Conservation (phyloP, 2,797 vertebrate genomes). For the Pseudochaenichthys georgianus region DNA sequence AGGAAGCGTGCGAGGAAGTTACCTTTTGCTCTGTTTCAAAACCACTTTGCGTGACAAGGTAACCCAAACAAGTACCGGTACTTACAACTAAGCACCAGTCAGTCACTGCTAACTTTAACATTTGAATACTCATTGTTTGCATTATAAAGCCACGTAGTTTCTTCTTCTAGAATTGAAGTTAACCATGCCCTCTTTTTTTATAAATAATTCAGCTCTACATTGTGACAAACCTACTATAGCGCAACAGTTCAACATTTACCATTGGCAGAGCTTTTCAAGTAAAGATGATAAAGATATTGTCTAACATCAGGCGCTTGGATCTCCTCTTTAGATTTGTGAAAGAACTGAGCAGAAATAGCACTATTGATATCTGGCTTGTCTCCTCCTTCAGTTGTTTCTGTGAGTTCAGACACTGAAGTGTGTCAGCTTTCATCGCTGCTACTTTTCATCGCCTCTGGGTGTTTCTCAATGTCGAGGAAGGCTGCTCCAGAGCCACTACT, state of each 20-base stretch:
- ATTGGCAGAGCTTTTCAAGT: neutral
- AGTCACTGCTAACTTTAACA: neutral
- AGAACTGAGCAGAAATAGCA: neutral
- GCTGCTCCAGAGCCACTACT: too few relatives aligned
- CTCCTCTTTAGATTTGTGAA: neutral
- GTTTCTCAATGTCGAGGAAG: too few relatives aligned
- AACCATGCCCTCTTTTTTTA: neutral
- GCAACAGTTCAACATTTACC: neutral
- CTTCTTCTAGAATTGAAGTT: neutral
- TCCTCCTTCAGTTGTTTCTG: neutral
- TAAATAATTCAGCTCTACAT: too few relatives aligned
- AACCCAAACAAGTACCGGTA: too few relatives aligned
- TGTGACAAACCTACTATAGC: too few relatives aligned
- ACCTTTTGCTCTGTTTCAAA: too few relatives aligned
- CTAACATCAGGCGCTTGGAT: neutral
- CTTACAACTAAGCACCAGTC: neutral
- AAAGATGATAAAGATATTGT: neutral
- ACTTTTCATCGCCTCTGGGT: neutral
- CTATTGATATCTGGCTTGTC: neutral
- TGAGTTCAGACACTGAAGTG: neutral
- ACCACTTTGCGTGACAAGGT: neutral
- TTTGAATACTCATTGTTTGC: neutral
- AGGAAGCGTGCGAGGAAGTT: too few relatives aligned
- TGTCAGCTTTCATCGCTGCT: neutral
- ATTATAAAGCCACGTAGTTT: neutral